phyloP scores from a whole-genome alignment of 2,888 invertebrate species.

The Drosophila peninsularis region DNA sequence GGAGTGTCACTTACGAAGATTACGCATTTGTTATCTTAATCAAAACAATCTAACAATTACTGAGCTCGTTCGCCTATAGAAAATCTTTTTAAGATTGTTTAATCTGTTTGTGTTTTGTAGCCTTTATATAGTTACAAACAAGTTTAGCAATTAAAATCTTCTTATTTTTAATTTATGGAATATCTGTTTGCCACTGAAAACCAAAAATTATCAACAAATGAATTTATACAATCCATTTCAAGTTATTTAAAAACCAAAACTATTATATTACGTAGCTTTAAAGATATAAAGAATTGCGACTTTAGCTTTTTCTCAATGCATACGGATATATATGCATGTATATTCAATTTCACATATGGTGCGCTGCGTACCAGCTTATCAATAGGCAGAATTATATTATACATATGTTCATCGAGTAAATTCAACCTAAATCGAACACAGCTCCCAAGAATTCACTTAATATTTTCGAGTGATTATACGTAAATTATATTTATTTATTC shows the following conservation, averaged over 20 bases:
- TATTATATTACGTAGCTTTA: too few species aligned
- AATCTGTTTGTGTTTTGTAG: background rate
- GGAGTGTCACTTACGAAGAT: too few species aligned
- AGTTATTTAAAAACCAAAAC: too few species aligned
- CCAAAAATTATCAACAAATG: too few species aligned
- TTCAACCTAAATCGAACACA: background rate
- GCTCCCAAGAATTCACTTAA: too few species aligned
- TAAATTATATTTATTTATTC: background rate
- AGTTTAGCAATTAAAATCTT: too few species aligned
- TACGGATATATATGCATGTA: too few species aligned
- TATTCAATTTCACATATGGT: slow-evolving; percentile 5
- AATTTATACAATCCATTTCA: too few species aligned
- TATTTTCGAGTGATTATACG: background rate
- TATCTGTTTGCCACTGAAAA: too few species aligned
- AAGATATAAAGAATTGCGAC: too few species aligned
- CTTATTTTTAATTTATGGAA: too few species aligned
- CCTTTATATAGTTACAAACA: background rate
- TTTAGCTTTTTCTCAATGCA: too few species aligned
- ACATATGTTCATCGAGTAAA: background rate
- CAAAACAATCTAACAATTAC: background rate
- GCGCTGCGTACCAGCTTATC: background rate
- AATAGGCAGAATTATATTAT: background rate
- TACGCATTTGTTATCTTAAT: background rate
- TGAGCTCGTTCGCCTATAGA: background rate
- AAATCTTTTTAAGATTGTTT: background rate